Evolutionary conservation across 2,113 vertebrate genomes (phyloP).

Genomic region (Brachionichthys hirsutus): DNA sequence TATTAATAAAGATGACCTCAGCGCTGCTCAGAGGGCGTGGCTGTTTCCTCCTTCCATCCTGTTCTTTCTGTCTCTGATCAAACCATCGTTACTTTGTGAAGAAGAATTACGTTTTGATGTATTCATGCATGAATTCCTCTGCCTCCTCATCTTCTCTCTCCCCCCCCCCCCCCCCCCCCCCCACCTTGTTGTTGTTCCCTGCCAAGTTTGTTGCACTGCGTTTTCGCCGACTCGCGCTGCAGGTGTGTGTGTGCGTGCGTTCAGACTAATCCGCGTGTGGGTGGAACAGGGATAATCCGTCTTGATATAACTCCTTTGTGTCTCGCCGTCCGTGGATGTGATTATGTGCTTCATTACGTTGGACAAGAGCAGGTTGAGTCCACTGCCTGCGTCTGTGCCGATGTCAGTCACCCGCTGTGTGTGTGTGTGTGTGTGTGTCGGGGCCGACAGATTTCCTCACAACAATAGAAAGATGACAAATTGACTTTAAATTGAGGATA

Average conservation of each 20-base stretch:
- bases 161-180: not conserved
- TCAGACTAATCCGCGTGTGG: conserved; percentile 25
- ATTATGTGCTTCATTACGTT: conserved; percentile 61
- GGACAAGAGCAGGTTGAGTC: conserved; percentile 48
- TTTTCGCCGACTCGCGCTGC: conserved; percentile 25
- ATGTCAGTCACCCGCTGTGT: no score
- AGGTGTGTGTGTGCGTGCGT: conserved; percentile 24
- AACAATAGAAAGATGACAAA: conserved; percentile 38
- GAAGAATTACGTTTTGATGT: conserved; percentile 3
- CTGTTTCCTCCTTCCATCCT: not conserved
- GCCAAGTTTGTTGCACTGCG: conserved; percentile 4
- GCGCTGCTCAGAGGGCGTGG: conserved; percentile 28
- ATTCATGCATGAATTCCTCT: conserved; percentile 1
- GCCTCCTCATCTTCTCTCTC: not conserved
- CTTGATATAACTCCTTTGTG: conserved; percentile 59
- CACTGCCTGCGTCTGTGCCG: conserved; percentile 22
- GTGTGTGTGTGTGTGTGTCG: conserved; percentile 29
- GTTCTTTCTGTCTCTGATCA: conserved; percentile 11
- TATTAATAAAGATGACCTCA: conserved; percentile 78
- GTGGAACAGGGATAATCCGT: conserved; percentile 55
- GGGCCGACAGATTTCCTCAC: conserved; percentile 39
- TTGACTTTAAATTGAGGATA: conserved; percentile 4
- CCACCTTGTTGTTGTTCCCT: not conserved
- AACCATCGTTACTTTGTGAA: conserved; percentile 34
- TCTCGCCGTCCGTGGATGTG: conserved; percentile 49